phyloP scores from a whole-genome alignment of 2,113 vertebrate genomes.

The Pseudorhombus dupliciocellatus region DNA sequence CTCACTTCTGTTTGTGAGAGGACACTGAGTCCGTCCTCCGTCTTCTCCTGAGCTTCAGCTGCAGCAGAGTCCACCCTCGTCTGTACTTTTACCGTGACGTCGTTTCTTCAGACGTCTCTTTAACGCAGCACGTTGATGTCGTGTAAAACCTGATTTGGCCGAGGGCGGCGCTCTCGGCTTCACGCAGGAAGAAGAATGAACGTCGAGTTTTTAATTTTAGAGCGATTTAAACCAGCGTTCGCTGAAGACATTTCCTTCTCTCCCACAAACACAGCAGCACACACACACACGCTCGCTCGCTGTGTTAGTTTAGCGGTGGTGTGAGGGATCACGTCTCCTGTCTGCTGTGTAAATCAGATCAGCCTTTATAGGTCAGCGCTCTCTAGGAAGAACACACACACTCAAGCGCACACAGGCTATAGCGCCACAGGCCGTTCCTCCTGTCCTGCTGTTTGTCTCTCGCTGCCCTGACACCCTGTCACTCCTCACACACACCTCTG shows the following conservation, averaged over 20 bases:
- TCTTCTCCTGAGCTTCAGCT: neutral
- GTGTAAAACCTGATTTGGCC: too few species aligned
- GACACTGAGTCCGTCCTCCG: neutral
- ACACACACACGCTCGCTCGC: neutral
- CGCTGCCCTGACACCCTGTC: neutral
- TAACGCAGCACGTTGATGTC: too few species aligned
- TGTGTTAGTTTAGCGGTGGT: constrained; percentile 31
- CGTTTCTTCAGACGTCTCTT: too few species aligned
- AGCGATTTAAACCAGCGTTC: too few species aligned
- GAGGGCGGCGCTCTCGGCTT: too few species aligned
- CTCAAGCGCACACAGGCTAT: constrained; percentile 5
- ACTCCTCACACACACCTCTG: constrained; percentile 24
- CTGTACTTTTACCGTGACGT: too few species aligned
- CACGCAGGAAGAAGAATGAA: too few species aligned
- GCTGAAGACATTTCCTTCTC: neutral
- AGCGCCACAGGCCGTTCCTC: constrained; percentile 3
- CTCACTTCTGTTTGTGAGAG: neutral
- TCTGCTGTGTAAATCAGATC: constrained; percentile 42
- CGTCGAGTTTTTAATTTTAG: too few species aligned
- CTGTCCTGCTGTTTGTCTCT: constrained; percentile 28
- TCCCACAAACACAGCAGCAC: neutral
- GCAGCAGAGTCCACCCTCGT: too few species aligned
- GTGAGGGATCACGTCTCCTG: constrained; percentile 47
- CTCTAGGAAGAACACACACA: constrained; percentile 36
- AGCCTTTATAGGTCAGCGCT: constrained; percentile 62